Evolutionary conservation across 2,888 invertebrate genomes (phyloP), one percentile per base, ranked within the genome.

Genomic region (Diachrysia chrysitis): DNA sequence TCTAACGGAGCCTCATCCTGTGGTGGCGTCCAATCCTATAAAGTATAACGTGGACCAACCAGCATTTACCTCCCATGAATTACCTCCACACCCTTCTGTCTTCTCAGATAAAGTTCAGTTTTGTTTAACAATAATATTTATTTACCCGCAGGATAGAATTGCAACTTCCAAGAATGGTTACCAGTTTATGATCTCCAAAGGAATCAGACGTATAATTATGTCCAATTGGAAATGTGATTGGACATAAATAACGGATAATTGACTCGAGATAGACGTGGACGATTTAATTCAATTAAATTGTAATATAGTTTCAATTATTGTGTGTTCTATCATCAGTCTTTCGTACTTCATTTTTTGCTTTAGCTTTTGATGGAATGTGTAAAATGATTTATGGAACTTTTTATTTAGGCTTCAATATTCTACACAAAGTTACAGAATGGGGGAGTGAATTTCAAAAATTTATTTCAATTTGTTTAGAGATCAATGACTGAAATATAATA

Each of bases 1-100:
- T 78, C 82, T 92, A 92, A 92, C 90, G 88, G 90, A 73, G 67
- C 74, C 72, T 78, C 86, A 86, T 89, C 87, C 89, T 89, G 89
- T 83, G 79, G 83, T 82, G 65, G 72, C 69, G 46, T 76, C 69
- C 78, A 78, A 73, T 82, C 81, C 79, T 74, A 81, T 78, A 81
- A 79, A 79, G 76, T 77, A 72, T 78, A 73, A 70, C 64, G 65
- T 32, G 37, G 19, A 75, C 67, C 63, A 72, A 64, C 25, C 55
- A 57, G 55, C 0, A 53, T 25, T 25, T 55, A 32, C 23, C 4
- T 25, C 14, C 56, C 35, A 48, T 2, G 59, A 46, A 35, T 19
- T 35, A 17, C 17, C 0, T 9, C 17, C 16, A 0, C 17, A 42
- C 2, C 63, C n/a, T 37, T 62, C 51, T 23, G 12, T 29, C 55